Percentiles rank a stretch among this genome's conserved stretches.
Conservation (phyloP, 2,888 invertebrate species). For the Plusia festucae region DNA sequence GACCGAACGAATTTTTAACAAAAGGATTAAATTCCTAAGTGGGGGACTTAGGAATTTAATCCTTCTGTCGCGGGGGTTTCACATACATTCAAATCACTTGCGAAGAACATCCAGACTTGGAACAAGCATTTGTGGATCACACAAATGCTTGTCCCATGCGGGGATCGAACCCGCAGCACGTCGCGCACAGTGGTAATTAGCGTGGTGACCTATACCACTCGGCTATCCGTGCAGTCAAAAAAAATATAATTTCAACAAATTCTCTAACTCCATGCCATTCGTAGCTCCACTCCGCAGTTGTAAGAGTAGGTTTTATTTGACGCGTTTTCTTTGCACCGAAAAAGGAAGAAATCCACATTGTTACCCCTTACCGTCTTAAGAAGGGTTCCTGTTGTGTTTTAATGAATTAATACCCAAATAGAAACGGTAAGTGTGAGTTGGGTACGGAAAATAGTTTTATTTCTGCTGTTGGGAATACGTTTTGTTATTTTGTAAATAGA, state of each 20-base stretch:
- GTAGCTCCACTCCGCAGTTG: constrained; percentile 27
- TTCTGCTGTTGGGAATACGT: constrained; percentile 10
- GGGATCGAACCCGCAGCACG: too few relatives aligned
- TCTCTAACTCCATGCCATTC: constrained; percentile 16
- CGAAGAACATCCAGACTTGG: too few relatives aligned
- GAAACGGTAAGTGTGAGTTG: constrained; percentile 27
- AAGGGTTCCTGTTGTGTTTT: constrained; percentile 39
- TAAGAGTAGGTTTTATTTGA: constrained; percentile 53
- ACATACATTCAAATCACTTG: too few relatives aligned
- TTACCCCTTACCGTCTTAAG: constrained; percentile 41
- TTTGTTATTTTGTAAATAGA: not conserved
- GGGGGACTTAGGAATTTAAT: too few relatives aligned
- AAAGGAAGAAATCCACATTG: constrained; percentile 40
- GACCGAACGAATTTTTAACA: too few relatives aligned
- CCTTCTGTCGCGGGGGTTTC: too few relatives aligned
- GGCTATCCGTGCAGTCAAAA: not conserved
- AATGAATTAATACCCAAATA: constrained; percentile 55
- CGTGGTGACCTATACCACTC: too few relatives aligned
- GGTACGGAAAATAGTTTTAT: not conserved
- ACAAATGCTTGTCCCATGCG: too few relatives aligned
- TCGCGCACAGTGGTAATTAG: too few relatives aligned
- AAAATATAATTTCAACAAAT: not conserved
- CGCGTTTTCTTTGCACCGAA: constrained; percentile 46
- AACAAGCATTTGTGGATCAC: too few relatives aligned
- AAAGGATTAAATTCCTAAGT: too few relatives aligned